phyloP scores from a whole-genome alignment of 2,888 invertebrate genomes.

The Dorcus parallelipipedus region DNA sequence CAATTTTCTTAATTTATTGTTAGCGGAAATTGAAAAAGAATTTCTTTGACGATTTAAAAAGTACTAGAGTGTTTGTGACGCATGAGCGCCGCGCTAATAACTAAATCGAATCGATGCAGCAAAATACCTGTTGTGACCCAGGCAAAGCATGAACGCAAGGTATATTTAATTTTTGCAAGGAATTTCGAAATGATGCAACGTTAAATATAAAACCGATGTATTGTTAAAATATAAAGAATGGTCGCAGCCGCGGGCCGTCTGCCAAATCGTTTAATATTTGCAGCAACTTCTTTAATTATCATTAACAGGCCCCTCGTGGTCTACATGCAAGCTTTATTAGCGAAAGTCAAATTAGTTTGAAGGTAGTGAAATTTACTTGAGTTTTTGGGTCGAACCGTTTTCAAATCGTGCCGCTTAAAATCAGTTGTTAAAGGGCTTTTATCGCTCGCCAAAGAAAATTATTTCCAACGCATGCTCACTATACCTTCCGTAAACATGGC shows the following conservation, averaged over 20 bases:
- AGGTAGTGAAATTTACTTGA: too few relatives aligned
- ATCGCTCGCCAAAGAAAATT: too few relatives aligned
- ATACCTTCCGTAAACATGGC: conserved; percentile 27
- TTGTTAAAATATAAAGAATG: conserved; percentile 15
- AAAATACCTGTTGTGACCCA: conserved; percentile 9
- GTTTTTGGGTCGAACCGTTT: too few relatives aligned
- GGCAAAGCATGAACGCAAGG: conserved; percentile 14
- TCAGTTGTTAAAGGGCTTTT: too few relatives aligned
- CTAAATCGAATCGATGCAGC: conserved; percentile 7
- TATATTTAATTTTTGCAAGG: conserved; percentile 16
- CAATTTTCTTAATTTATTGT: background rate
- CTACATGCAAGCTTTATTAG: too few relatives aligned
- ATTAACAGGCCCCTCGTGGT: too few relatives aligned
- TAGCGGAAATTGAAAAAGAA: conserved; percentile 1
- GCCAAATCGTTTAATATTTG: conserved; percentile 14
- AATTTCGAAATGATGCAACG: conserved; percentile 9
- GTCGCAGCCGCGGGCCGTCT: conserved; percentile 1
- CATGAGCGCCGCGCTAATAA: background rate
- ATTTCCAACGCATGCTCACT: conserved; percentile 25
- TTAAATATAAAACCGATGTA: conserved; percentile 10
- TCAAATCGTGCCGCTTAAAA: too few relatives aligned
- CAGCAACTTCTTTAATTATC: too few relatives aligned
- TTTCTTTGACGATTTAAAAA: background rate
- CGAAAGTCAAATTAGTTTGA: too few relatives aligned
- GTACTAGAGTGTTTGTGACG: background rate